phyloP scores from a whole-genome alignment of 2,888 invertebrate genomes.

The Plagodis dolabraria region DNA sequence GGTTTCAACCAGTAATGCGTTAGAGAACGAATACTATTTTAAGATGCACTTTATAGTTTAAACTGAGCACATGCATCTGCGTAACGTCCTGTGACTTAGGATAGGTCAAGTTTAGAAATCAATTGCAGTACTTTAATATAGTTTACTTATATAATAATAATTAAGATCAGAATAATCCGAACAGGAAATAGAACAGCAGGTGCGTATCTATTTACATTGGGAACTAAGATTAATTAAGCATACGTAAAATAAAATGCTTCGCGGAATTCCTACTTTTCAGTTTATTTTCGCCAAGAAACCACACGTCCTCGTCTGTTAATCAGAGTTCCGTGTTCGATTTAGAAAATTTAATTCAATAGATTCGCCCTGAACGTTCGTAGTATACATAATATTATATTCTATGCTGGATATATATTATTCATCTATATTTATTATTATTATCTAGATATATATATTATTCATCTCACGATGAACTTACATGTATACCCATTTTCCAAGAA shows the following conservation, averaged over 20 bases:
- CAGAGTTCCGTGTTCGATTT: slow-evolving; percentile 39
- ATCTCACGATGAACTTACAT: too few relatives aligned
- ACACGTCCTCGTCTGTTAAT: slow-evolving; percentile 44
- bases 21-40: slow-evolving; percentile 9
- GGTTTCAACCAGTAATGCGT: background rate
- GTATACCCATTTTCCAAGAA: too few relatives aligned
- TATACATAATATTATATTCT: background rate
- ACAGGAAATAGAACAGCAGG: too few relatives aligned
- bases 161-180: too few relatives aligned
- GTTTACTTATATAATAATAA: too few relatives aligned
- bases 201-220: too few relatives aligned
- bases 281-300: slow-evolving; percentile 47
- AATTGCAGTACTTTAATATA: background rate
- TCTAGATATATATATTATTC: too few relatives aligned
- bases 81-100: slow-evolving; percentile 10
- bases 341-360: slow-evolving; percentile 48
- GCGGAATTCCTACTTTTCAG: slow-evolving; percentile 42
- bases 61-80: slow-evolving; percentile 8
- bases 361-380: slow-evolving; percentile 1
- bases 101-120: slow-evolving; percentile 16
- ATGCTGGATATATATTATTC: too few relatives aligned
- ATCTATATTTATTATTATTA: too few relatives aligned
- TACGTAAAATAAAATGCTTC: slow-evolving; percentile 30
- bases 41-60: slow-evolving; percentile 11
- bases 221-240: too few relatives aligned